Conservation (phyloP, 2,113 vertebrate species). For the Gallinago undulata region DNA sequence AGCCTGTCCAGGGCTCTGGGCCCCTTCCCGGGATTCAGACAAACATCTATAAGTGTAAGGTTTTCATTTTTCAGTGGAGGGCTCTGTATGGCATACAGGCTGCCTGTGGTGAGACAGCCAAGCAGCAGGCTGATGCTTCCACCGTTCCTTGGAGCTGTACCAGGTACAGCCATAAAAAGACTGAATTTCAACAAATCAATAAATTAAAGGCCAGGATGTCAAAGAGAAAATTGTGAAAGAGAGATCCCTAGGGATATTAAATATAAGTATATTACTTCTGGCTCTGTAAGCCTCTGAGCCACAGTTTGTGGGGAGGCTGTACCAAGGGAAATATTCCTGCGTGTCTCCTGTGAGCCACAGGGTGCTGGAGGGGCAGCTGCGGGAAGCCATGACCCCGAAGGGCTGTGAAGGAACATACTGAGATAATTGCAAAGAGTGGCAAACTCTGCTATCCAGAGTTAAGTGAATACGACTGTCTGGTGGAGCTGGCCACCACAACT, state of each 20-base stretch:
- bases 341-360: background rate
- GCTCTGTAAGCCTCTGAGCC: background rate
- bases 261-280: background rate
- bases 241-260: background rate
- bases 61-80: background rate
- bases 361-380: background rate
- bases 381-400: background rate
- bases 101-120: background rate
- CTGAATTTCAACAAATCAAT: conserved; percentile 13
- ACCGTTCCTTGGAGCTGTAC: background rate
- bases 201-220: background rate
- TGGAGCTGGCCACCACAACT: background rate
- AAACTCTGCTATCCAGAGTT: background rate
- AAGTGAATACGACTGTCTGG: background rate
- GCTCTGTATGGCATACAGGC: background rate
- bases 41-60: background rate
- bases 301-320: background rate
- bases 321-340: background rate
- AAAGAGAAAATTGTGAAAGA: background rate
- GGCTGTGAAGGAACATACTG: background rate
- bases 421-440: background rate
- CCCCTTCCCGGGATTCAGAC: background rate
- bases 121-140: background rate
- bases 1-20: background rate
- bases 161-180: background rate